Conservation (phyloP, 2,888 invertebrate genomes). For the Plagodis pulveraria region DNA sequence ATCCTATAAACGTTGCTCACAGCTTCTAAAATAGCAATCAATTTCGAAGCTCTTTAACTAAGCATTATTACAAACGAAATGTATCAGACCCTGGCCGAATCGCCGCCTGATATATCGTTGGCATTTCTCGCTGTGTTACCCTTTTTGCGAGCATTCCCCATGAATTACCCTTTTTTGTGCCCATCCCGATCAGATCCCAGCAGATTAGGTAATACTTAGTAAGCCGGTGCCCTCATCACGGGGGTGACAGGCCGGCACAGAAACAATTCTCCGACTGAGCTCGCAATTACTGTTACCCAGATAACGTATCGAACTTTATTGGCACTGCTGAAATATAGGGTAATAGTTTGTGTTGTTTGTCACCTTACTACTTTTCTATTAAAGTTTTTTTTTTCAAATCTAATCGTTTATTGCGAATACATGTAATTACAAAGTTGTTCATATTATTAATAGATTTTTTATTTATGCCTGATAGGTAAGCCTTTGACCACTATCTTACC, state of each 20-base stretch:
- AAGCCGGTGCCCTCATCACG: slow-evolving; percentile 58
- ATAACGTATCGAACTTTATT: slow-evolving; percentile 46
- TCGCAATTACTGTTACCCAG: slow-evolving; percentile 55
- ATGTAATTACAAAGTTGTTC: no score
- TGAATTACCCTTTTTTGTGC: slow-evolving; percentile 23
- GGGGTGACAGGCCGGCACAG: slow-evolving; percentile 58
- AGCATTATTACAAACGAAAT: slow-evolving; percentile 13
- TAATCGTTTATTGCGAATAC: no score
- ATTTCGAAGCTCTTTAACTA: background rate
- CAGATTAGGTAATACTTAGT: slow-evolving; percentile 25
- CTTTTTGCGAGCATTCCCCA: slow-evolving; percentile 56
- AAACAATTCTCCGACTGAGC: slow-evolving; percentile 60
- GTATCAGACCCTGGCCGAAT: slow-evolving; percentile 16
- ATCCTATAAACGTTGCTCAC: no score
- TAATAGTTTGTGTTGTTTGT: slow-evolving; percentile 1
- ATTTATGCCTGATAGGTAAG: no score
- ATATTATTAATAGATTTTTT: no score
- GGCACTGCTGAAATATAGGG: slow-evolving; percentile 17
- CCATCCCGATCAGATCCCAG: slow-evolving; percentile 3
- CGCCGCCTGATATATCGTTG: slow-evolving; percentile 58
- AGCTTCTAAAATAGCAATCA: no score
- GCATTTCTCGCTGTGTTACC: slow-evolving; percentile 56
- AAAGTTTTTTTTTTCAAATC: background rate
- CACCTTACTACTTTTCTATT: slow-evolving; percentile 1
- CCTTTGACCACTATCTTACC: no score